Conservation (phyloP, 2,113 vertebrate species). For the Phaethornis superciliosus region DNA sequence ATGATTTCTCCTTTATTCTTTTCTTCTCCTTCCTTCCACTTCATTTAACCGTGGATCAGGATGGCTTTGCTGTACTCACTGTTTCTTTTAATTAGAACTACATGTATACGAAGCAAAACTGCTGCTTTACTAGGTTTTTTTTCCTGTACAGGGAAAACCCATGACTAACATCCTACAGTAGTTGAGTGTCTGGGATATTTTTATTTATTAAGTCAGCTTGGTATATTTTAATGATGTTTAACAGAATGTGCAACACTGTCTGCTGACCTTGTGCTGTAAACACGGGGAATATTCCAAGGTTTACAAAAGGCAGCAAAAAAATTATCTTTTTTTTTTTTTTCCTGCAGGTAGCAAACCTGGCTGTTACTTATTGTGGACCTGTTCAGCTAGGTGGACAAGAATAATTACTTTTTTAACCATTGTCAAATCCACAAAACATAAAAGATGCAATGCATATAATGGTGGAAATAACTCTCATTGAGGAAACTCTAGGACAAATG, state of each 20-base stretch:
- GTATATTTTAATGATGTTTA: not conserved
- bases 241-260: not conserved
- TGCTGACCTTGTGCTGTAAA: not conserved
- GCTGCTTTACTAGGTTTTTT: not conserved
- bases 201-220: not conserved
- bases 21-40: not conserved
- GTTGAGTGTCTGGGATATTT: not conserved
- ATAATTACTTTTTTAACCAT: not conserved
- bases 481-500: not conserved
- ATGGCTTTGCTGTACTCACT: not conserved
- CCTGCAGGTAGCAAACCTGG: not conserved
- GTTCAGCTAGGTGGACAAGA: not conserved
- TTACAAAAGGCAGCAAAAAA: not conserved
- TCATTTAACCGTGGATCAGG: not conserved
- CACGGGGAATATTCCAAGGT: not conserved
- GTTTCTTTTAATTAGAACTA: conserved; percentile 8
- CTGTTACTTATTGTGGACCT: not conserved
- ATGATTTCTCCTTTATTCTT: not conserved
- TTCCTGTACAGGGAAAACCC: not conserved
- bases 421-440: not conserved
- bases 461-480: not conserved
- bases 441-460: not conserved
- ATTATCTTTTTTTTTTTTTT: not conserved
- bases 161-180: not conserved
- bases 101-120: not conserved